Base-by-base conservation (phyloP, 2,888 invertebrate genomes). In the Piscicola geometra region DNA sequence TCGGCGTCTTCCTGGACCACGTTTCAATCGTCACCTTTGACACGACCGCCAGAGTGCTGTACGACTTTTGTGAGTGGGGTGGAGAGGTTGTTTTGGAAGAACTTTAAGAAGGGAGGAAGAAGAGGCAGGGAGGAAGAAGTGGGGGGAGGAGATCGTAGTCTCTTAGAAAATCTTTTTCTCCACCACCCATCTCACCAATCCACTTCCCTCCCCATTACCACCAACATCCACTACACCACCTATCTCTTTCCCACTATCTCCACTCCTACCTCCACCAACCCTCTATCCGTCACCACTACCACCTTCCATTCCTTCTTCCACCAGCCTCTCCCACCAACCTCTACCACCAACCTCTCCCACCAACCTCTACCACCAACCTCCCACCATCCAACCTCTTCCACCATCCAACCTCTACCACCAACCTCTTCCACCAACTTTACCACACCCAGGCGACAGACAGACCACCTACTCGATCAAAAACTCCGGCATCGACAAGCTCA, bases 1-100 rank as follows among this genome's bases (percentile, higher is more conserved):
- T 77, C 1, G 77, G 73, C 3, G 21, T 30, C 15, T 71, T 50
- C 52, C 71, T 73, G 67, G 77, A 77, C 70, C 75, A 71, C 67
- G 75, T 77, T 32, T 75, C 67, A 5, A 52, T 77, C 71, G 68
- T 77, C 36, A 70, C 60, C n/a, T 77, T 77, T 50, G 75, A 77
- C 64, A 66, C 77, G 18, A 71, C 30, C 33, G 47, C 77, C n/a
- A 5, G 66, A 41, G 33, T 36, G 3, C 60, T 75, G n/a, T 77
- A 77, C 60, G 33, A 56, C 52, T 64, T 77, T 28, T 71, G 69
- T 73, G 21, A 73, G 73, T 18, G 33, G n/a, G n/a, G 30, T 3
- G 15, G 41, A 15, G 41, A 41, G 41, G 41, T 41, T 41, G 41
- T 5, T 41, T 41, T 41, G 41, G 15, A 15, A 15, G 41, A 15